Conservation (phyloP, 2,797 vertebrate genomes). For the Coilia nasus region DNA sequence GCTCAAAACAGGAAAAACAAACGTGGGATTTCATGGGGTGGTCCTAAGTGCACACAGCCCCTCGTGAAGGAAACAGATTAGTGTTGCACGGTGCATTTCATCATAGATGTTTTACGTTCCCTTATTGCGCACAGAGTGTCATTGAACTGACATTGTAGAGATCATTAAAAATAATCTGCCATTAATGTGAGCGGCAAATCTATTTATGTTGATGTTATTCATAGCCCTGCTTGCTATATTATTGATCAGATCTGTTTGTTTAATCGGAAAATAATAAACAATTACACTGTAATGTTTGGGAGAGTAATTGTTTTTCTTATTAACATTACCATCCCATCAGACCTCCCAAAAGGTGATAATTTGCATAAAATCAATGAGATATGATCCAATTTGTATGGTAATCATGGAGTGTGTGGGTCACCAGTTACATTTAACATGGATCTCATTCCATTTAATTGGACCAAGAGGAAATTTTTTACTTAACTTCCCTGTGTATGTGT, state of each 20-base stretch:
- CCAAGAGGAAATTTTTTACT: slow-evolving; percentile 17
- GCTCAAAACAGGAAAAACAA: slow-evolving; percentile 3
- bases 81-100: neutral
- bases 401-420: slow-evolving; percentile 71
- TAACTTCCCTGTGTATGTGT: neutral
- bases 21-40: neutral
- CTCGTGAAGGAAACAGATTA: neutral
- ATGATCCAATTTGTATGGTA: slow-evolving; percentile 89
- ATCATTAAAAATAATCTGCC: slow-evolving; percentile 92
- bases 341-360: slow-evolving; percentile 92
- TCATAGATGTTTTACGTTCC: slow-evolving; percentile 11
- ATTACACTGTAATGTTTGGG: slow-evolving; percentile 90
- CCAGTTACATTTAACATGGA: slow-evolving; percentile 34
- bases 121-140: slow-evolving; percentile 72
- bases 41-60: neutral
- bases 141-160: slow-evolving; percentile 94
- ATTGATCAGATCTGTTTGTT: slow-evolving; percentile 97
- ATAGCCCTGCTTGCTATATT: slow-evolving; percentile 89
- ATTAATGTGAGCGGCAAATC: slow-evolving; percentile 89
- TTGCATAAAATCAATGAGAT: slow-evolving; percentile 98
- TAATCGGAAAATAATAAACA: slow-evolving; percentile 99
- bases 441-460: slow-evolving; percentile 16
- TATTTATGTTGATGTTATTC: slow-evolving; percentile 97
- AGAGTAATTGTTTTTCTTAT: slow-evolving; percentile 98
- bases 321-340: slow-evolving; percentile 85